Base-by-base conservation (phyloP, 2,888 invertebrate genomes). In the Phrixothrix hirtus region DNA sequence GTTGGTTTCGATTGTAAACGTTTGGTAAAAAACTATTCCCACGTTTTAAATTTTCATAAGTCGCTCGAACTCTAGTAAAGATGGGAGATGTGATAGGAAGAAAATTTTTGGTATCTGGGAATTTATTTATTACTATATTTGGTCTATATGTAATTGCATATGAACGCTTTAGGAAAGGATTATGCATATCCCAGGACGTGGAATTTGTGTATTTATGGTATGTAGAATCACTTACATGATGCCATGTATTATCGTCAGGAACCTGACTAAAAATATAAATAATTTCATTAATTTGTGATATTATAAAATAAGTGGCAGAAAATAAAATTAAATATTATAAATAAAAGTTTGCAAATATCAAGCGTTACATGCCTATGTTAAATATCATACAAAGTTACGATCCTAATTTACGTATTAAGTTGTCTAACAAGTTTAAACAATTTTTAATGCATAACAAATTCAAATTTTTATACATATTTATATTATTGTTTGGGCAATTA, bases 211-310 rank as follows among this genome's bases (percentile, higher is more conserved):
- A n/a, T 5, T 21, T 21, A 7, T 21, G 3, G 21, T 3, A 7
- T 7, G 7, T 21, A 21, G 7, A 7, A 3, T 21, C 21, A 3
- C 4, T 21, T 5, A 21, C 21, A 21, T 5, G 4, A 7, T 21
- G 21, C 21, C 21, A 21, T 3, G 21, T 5, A 7, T 21, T 7
- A 21, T 3, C 21, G 21, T 21, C 21, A 5, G 4, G 21, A 21
- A 21, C 7, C 7, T 21, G 21, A 21, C 21, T 21, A 4, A 14
- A 41, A 48, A 47, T 41, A 34, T 52, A n/a, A n/a, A n/a, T n/a
- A n/a, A n/a, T n/a, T n/a, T n/a, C n/a, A n/a, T n/a, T n/a, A n/a
- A n/a, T n/a, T n/a, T n/a, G n/a, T n/a, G n/a, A n/a, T n/a, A n/a
- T n/a, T n/a, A n/a, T n/a, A n/a, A n/a, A n/a, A n/a, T n/a, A n/a